A percentile compares a stretch with the other conserved stretches of the same genome.
phyloP scores from a whole-genome alignment of 1,140 invertebrate genomes.

The Calosoma granatense region DNA sequence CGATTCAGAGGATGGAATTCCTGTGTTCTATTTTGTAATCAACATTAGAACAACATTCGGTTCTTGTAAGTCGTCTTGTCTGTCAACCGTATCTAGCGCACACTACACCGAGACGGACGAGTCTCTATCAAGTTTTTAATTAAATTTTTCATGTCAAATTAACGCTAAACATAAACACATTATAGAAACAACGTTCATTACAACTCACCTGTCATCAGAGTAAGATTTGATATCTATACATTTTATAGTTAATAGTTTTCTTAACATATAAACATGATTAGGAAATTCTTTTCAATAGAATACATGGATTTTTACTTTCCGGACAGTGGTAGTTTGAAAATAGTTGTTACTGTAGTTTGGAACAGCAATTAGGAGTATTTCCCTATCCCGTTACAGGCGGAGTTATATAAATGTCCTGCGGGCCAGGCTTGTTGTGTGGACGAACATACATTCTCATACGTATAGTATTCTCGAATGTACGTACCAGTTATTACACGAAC shows the following conservation, averaged over 20 bases:
- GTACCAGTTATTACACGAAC: conserved; percentile 1
- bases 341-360: no score
- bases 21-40: conserved; percentile 8
- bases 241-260: no score
- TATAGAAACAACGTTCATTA: background rate
- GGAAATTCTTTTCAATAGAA: no score
- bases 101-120: background rate
- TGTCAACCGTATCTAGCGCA: background rate
- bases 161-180: background rate
- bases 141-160: conserved; percentile 5
- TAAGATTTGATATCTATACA: no score
- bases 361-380: background rate
- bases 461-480: background rate
- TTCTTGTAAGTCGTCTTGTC: background rate
- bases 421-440: no score
- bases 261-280: no score
- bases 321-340: no score
- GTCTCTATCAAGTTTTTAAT: conserved; percentile 1
- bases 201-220: background rate
- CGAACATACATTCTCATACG: no score
- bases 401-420: background rate
- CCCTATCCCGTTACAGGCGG: background rate
- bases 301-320: no score
- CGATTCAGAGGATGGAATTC: background rate
- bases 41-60: background rate